Evolutionary conservation across 2,888 invertebrate genomes (phyloP), one percentile per base, ranked within the genome.

Genomic region (Chymomyza amoena): DNA sequence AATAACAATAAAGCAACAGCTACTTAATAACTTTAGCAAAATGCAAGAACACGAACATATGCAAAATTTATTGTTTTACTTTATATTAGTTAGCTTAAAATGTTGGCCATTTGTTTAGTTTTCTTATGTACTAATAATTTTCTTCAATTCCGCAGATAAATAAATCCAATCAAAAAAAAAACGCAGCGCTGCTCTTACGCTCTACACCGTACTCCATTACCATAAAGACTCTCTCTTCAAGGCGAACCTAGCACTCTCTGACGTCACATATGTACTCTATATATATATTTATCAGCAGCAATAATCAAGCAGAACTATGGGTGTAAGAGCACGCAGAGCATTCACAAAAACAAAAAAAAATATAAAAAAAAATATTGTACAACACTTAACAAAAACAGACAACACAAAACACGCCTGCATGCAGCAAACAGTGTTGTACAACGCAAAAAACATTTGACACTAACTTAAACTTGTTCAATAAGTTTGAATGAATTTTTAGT

Each of bases 21-120:
- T 84, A 87, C 88, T 84, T 84, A 84, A 81, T 83, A 79, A 86
- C 81, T 80, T 84, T 86, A 84, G 84, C 77, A 81, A 81, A 87
- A 85, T 86, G 69, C 67, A 57, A 51, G 68, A 66, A 66, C 70
- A 73, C 20, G 54, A 54, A 54, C 54, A 75, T 68, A 61, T 57
- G 71, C 75, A 74, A 70, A 71, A 20, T 62, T 6, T 61, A 66
- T 75, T 20, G 10, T 74, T 71, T 61, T 25, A 69, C 76, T 52
- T 59, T 65, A 63, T 66, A 6, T 25, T 25, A 25, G 52, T 67
- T 54, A n/a, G 39, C 61, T 32, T 62, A 16, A 65, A 67, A 63
- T 18, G 7, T 54, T 54, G 52, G 52, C 18, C 52, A 54, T n/a
- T 54, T 54, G 32, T 32, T 32, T 54, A 54, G 16, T 54, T 18